Percentiles rank a stretch among this genome's conserved stretches.
phyloP scores from a whole-genome alignment of 2,113 vertebrate genomes.

The Myxocyprinus asiaticus region DNA sequence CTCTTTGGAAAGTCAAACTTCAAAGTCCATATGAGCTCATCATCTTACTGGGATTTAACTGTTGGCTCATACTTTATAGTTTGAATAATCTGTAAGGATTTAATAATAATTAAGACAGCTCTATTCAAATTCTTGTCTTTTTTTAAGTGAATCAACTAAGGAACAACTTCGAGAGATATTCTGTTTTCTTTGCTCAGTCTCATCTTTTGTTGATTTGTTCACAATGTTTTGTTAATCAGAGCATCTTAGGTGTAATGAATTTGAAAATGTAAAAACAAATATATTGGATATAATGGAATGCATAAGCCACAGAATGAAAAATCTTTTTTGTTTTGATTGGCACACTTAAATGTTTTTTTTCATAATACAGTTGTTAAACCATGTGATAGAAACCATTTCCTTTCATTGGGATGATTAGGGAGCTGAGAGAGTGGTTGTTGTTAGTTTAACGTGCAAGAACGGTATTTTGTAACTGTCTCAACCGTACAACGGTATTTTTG shows the following conservation, averaged over 20 bases:
- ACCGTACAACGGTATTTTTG: too few species aligned
- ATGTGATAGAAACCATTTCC: conserved; percentile 14
- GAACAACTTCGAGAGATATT: not conserved
- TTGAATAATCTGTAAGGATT: not conserved
- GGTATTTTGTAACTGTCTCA: too few species aligned
- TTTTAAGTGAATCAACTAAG: not conserved
- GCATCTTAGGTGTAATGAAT: conserved; percentile 15
- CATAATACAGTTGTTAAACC: not conserved
- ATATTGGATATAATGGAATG: not conserved
- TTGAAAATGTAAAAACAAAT: too few species aligned
- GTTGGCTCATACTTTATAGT: not conserved
- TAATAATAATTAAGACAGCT: not conserved
- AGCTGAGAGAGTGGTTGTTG: too few species aligned
- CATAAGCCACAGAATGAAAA: too few species aligned
- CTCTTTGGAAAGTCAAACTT: conserved; percentile 57
- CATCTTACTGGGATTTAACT: not conserved
- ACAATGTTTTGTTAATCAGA: conserved; percentile 12
- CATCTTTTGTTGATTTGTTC: conserved; percentile 20
- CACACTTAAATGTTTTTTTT: not conserved
- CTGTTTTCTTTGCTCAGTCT: not conserved
- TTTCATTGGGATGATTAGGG: not conserved
- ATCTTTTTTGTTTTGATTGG: too few species aligned
- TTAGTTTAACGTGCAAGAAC: too few species aligned
- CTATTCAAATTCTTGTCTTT: not conserved
- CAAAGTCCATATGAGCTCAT: not conserved